Percentiles rank a stretch among this genome's conserved stretches.
phyloP scores from a whole-genome alignment of 2,113 vertebrate species.

The Tachysurus fulvidraco region DNA sequence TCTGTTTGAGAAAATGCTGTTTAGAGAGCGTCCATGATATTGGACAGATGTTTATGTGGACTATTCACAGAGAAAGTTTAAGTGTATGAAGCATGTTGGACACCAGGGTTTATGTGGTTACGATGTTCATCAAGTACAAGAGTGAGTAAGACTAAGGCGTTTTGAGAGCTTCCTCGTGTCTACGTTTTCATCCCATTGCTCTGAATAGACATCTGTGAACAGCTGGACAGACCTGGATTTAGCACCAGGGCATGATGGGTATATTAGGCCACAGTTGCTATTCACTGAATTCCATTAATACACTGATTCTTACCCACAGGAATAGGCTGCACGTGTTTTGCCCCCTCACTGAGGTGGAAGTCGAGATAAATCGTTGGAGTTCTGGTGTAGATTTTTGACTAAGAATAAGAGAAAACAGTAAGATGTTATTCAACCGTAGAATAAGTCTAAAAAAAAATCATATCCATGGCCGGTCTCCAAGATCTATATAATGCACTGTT shows the following conservation, averaged over 20 bases:
- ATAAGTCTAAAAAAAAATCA: neutral
- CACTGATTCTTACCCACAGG: constrained; percentile 60
- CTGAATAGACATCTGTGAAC: neutral
- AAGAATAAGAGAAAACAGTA: constrained; percentile 36
- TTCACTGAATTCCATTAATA: neutral
- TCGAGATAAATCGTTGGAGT: constrained; percentile 79
- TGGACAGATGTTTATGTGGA: neutral
- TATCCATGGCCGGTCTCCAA: neutral
- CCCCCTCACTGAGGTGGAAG: constrained; percentile 73
- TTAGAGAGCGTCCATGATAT: neutral
- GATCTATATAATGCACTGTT: neutral
- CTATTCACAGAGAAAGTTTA: neutral
- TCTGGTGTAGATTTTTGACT: constrained; percentile 78
- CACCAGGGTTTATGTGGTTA: neutral
- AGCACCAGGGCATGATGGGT: neutral
- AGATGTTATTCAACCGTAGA: neutral
- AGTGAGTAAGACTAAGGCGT: neutral
- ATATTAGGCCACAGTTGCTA: neutral
- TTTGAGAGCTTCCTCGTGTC: neutral
- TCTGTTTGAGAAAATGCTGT: neutral
- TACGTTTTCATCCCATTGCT: neutral
- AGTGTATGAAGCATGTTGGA: neutral
- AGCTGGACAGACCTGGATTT: neutral
- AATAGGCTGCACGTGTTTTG: constrained; percentile 68
- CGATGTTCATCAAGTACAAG: neutral